Conservation (phyloP, 2,113 vertebrate genomes). For the Macrotis lagotis region DNA sequence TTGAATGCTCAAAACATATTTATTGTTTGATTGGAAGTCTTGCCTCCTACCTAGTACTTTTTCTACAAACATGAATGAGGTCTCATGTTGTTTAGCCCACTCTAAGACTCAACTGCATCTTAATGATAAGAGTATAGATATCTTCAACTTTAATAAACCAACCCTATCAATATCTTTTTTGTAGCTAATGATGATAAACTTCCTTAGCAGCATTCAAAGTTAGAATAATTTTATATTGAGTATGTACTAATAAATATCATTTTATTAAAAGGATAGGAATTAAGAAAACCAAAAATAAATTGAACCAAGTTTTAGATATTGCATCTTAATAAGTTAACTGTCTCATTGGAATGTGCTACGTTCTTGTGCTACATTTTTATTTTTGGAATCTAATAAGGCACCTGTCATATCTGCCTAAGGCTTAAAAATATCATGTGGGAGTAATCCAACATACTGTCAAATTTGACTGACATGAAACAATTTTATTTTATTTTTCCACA, state of each 20-base stretch:
- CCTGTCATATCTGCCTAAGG: constrained; percentile 90
- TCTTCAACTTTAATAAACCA: not conserved
- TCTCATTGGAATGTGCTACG: constrained; percentile 87
- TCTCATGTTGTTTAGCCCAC: not conserved
- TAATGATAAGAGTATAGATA: not conserved
- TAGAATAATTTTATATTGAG: constrained; percentile 66
- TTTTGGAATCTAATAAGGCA: constrained; percentile 91
- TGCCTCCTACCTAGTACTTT: not conserved
- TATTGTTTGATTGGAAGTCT: not conserved
- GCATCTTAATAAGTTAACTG: constrained; percentile 87
- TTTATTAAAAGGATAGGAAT: constrained; percentile 80
- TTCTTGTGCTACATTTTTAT: constrained; percentile 87
- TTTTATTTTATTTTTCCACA: constrained; percentile 84
- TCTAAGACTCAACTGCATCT: not conserved
- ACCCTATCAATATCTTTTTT: not conserved
- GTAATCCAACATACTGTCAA: constrained; percentile 88
- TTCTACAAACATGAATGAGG: not conserved
- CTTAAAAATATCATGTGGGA: constrained; percentile 87
- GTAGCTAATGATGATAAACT: constrained; percentile 21
- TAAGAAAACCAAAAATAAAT: constrained; percentile 82
- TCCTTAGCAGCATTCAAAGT: constrained; percentile 33
- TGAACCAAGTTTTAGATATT: constrained; percentile 83
- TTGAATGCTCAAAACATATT: not conserved
- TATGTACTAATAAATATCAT: constrained; percentile 72
- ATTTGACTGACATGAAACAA: constrained; percentile 88